Evolutionary conservation across 2,888 invertebrate genomes (phyloP).

Genomic region (Trachelus troglodyta): DNA sequence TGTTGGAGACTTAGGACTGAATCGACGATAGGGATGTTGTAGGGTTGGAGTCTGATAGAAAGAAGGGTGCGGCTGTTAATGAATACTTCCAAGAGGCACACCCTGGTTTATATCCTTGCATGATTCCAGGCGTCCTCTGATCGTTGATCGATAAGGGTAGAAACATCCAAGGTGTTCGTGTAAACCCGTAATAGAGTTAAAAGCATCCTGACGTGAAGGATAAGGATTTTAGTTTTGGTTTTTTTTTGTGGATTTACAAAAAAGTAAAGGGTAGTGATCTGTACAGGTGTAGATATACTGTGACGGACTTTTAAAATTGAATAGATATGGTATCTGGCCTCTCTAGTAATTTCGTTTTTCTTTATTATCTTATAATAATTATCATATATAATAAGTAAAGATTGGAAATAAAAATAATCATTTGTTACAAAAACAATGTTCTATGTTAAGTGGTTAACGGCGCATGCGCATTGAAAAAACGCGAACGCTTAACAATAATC

Average conservation of each 20-base stretch:
- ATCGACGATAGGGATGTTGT: background rate
- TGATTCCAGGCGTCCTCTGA: constrained; percentile 12
- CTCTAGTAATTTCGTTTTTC: constrained; percentile 31
- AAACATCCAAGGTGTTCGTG: background rate
- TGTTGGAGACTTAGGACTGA: background rate
- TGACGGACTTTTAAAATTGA: background rate
- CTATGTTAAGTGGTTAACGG: constrained; percentile 31
- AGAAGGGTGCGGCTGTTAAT: constrained; percentile 52
- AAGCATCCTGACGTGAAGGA: background rate
- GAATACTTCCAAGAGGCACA: constrained; percentile 42
- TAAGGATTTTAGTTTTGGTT: background rate
- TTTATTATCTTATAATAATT: constrained; percentile 48
- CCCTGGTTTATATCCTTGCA: constrained; percentile 44
- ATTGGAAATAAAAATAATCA: constrained; percentile 54
- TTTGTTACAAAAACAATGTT: constrained; percentile 54
- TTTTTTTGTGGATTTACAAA: background rate
- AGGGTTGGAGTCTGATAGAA: constrained; percentile 14
- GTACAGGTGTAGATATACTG: background rate
- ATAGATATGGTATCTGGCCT: background rate
- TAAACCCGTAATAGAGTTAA: background rate
- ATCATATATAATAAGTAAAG: constrained; percentile 47
- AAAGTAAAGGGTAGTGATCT: background rate
- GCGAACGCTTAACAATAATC: constrained; percentile 32
- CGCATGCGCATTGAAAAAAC: constrained; percentile 22
- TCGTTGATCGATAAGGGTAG: constrained; percentile 18